phyloP scores from a whole-genome alignment of 2,797 vertebrate species.

The Diplodus sargus region DNA sequence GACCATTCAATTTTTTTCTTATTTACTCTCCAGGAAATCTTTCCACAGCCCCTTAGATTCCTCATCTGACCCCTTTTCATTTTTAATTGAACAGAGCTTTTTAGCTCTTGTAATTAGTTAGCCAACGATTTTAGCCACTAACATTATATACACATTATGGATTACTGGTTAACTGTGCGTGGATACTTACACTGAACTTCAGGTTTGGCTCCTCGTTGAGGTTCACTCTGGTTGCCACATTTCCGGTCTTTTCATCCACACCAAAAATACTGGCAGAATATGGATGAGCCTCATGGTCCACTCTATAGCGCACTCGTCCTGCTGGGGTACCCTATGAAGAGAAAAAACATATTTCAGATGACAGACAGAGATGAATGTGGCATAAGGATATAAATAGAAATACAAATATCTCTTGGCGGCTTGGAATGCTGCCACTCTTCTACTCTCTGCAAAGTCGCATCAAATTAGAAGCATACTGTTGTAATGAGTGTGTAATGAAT shows the following conservation, averaged over 20 bases:
- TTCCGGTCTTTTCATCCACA: constrained; percentile 90
- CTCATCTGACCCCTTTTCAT: background rate
- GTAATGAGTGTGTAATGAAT: constrained; percentile 34
- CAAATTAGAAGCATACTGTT: constrained; percentile 23
- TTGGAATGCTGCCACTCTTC: constrained; percentile 4
- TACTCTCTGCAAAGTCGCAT: background rate
- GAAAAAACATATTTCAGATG: background rate
- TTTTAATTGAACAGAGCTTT: too few species aligned
- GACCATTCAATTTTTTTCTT: background rate
- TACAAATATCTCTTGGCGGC: background rate
- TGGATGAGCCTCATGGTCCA: constrained; percentile 88
- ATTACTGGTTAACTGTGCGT: background rate
- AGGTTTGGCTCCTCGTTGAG: constrained; percentile 96
- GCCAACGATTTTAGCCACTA: background rate
- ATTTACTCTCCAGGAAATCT: too few species aligned
- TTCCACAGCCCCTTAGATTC: background rate
- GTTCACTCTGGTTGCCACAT: constrained; percentile 93
- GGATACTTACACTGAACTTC: constrained; percentile 90
- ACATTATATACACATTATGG: background rate
- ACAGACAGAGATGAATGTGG: constrained; percentile 10
- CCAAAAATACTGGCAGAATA: constrained; percentile 96
- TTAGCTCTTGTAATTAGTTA: too few species aligned
- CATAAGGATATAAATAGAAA: background rate
- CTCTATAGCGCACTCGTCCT: constrained; percentile 90
- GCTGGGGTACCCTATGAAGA: constrained; percentile 89